A percentile compares a stretch with the other conserved stretches of the same genome.
phyloP scores from a whole-genome alignment of 2,797 vertebrate species.

The Notoglanidium macrostoma region DNA sequence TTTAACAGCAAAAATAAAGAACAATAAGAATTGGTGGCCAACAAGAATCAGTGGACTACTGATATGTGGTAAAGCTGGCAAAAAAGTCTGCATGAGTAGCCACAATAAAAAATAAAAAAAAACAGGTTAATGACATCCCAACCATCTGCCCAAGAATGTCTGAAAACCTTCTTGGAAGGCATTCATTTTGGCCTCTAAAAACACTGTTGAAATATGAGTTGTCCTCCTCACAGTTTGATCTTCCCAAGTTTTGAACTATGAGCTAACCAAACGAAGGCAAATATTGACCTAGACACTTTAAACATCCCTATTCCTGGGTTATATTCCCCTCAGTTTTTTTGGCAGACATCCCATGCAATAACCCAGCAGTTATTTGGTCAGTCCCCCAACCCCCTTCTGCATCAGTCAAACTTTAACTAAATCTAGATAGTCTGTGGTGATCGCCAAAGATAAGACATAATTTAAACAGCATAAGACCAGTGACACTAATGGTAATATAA shows the following conservation, averaged over 20 bases:
- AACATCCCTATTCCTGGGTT: conserved; percentile 58
- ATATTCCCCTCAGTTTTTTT: conserved; percentile 45
- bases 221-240: conserved; percentile 38
- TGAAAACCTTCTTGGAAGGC: conserved; percentile 17
- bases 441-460: conserved; percentile 41
- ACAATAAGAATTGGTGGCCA: background rate
- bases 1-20: background rate
- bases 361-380: conserved; percentile 24
- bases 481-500: conserved; percentile 30
- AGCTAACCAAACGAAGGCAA: conserved; percentile 49
- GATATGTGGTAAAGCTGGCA: conserved; percentile 21
- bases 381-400: conserved; percentile 31
- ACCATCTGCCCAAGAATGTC: conserved; percentile 30
- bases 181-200: conserved; percentile 24
- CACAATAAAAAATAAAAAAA: conserved; percentile 14
- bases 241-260: conserved; percentile 44
- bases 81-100: background rate
- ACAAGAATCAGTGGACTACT: background rate
- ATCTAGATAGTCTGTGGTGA: conserved; percentile 36
- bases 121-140: conserved; percentile 21
- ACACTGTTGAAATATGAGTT: conserved; percentile 34
- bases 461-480: conserved; percentile 39
- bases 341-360: conserved; percentile 48
- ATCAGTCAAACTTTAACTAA: conserved; percentile 52
- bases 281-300: conserved; percentile 57